These are phyloP conservation scores for Ivindomyrus marchei DNA, from an alignment of 2,113 vertebrate genomes.

Conservation along the genomic window DNA sequence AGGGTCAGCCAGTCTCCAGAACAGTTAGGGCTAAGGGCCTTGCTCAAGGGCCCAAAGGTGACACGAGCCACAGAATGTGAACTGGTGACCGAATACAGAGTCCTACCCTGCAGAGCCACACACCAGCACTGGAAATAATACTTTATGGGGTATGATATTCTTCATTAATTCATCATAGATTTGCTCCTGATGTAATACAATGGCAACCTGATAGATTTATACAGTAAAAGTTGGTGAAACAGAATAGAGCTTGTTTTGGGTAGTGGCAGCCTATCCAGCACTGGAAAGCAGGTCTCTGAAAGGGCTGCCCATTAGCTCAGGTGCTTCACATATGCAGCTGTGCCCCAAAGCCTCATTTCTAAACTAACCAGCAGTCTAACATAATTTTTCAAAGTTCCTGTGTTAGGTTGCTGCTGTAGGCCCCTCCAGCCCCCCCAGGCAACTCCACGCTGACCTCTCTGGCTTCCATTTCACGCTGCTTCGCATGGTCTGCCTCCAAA, in stretches of 20 bases:
- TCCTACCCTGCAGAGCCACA: neutral
- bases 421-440: neutral
- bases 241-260: neutral
- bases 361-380: neutral
- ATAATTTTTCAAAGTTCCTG: neutral
- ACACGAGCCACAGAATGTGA: neutral
- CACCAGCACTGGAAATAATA: neutral
- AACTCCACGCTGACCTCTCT: constrained; percentile 42
- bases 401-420: neutral
- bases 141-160: neutral
- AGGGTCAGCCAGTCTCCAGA: neutral
- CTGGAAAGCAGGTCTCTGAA: neutral
- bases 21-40: neutral
- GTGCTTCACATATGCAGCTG: neutral
- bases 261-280: neutral
- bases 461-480: constrained; percentile 19
- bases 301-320: neutral
- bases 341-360: neutral
- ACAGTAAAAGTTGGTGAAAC: neutral
- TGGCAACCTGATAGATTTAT: neutral
- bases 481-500: neutral
- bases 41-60: neutral
- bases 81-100: neutral
- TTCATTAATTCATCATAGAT: neutral
- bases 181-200: neutral